Evolutionary conservation across 1,140 invertebrate genomes (phyloP).

Genomic region (Drosophila prosaltans): DNA sequence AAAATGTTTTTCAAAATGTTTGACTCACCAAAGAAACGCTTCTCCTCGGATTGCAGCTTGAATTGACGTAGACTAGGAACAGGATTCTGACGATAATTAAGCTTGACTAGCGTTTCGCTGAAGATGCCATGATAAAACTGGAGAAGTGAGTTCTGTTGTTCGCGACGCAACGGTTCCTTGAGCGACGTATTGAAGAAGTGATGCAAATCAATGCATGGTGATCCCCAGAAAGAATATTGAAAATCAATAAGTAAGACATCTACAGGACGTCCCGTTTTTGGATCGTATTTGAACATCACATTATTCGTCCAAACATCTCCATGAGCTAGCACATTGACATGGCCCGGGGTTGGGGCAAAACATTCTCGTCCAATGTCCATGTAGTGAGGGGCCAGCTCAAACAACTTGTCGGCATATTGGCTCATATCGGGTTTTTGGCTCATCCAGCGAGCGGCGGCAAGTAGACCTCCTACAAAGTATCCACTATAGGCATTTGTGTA

Average conservation of each 20-base stretch:
- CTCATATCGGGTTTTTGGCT: conserved; percentile 33
- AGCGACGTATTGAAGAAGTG: conserved; percentile 79
- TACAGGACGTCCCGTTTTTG: conserved; percentile 79
- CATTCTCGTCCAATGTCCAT: conserved; percentile 74
- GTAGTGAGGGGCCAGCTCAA: conserved; percentile 63
- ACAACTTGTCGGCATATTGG: conserved; percentile 65
- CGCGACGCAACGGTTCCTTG: conserved; percentile 55
- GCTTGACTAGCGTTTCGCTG: conserved; percentile 52
- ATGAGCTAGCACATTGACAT: conserved; percentile 86
- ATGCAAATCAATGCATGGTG: conserved; percentile 76
- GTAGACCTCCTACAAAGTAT: conserved; percentile 67
- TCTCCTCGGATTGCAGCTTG: conserved; percentile 63
- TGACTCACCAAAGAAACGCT: conserved; percentile 69
- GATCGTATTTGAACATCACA: conserved; percentile 86
- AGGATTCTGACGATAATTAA: conserved; percentile 55
- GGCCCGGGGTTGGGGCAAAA: conserved; percentile 76
- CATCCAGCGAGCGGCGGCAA: conserved; percentile 65
- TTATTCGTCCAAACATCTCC: conserved; percentile 89
- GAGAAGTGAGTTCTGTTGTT: conserved; percentile 63
- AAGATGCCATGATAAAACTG: conserved; percentile 71
- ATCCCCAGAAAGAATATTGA: conserved; percentile 79
- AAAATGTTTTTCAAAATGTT: not conserved
- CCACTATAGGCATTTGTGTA: conserved; percentile 73
- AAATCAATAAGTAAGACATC: conserved; percentile 83
- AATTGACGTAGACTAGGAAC: conserved; percentile 70